Evolutionary conservation across 2,888 invertebrate species (phyloP), one percentile per base, ranked within the genome.

Genomic region (Cancer borealis): DNA sequence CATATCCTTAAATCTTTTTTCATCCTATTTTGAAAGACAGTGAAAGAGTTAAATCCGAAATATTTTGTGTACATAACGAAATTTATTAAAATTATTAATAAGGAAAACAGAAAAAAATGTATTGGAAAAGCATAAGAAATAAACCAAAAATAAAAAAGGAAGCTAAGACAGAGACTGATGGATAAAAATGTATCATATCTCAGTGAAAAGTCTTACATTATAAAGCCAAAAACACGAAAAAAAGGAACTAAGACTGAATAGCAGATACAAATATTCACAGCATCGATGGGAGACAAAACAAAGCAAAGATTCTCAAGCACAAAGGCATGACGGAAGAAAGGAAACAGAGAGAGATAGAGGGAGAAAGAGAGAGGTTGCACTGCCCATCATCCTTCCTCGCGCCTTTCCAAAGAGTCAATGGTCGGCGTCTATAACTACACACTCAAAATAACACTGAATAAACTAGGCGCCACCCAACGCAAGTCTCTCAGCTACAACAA

Each of bases 401-500:
- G 39, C 84, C 84, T 84, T 84, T 30, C 84, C 84, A 84, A 84
- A 84, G 84, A 84, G 84, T 84, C 84, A 84, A 84, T 84, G 84
- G 84, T 30, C 84, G 39, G 39, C 39, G 84, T 84, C 10, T 39
- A 84, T 84, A 84, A 84, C 84, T 39, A 39, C 14, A 84, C 84
- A 84, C 30, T 39, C 12, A 14, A 84, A 84, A 84, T 84, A 84
- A 30, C 12, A 84, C 39, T 84, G 39, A 30, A 84, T 84, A 84
- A 84, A 84, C 84, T 84, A 39, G 1, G n/a, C 84, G 30, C 84
- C 39, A 84, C 39, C 8, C 30, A 30, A 84, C 39, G 1, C 84
- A 39, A 14, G 30, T 17, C 84, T 17, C 39, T 30, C 84, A 39
- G 14, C 84, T 84, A 30, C 84, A 84, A 84, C 84, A 39, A 84